Base-by-base conservation (phyloP, 2,797 vertebrate genomes). In the Phataginus tetradactyla region DNA sequence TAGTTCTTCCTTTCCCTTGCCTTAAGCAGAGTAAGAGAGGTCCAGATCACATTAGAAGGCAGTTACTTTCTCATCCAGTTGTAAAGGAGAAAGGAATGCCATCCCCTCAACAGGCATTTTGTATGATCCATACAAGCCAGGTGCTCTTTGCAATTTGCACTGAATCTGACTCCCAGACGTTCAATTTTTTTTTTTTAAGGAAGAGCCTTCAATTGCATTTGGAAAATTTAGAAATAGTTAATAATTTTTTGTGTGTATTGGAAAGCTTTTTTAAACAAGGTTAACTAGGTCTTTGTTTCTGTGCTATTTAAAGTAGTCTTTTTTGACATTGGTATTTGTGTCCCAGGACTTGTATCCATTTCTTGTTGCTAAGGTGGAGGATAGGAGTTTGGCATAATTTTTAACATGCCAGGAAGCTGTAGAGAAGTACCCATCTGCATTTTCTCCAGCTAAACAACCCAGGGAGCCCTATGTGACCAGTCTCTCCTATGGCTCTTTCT, bases 381-480 rank as follows among this genome's bases (percentile, higher is more conserved):
- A 32, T 5, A 51, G 45, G 45, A 45, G 57, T 13, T 37, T 2
- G 6, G 68, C n/a, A 2, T 79, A 12, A 37, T 51, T 86, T 68
- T 57, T 49, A 25, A 7, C 32, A 32, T 25, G 25, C 29, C 15
- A 34, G 63, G 27, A 23, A 49, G 55, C 37, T 34, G 2, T 13
- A 4, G 4, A 74, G 51, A 84, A 23, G 20, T 34, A 11, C 53
- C 29, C 6, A 1, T 71, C 32, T 17, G 45, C 7, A 1, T 83
- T 61, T 51, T 84, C 10, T 68, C 18, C 25, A 55, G 32, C 21
- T 6, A 0, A 61, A 55, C 34, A 20, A 21, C 63, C 37, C 32
- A 53, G 75, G 45, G 13, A 66, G 34, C 32, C 4, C 39, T 12
- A 4, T 0, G 0, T 25, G 37, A 32, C 42, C 34, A 7, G 0